These are phyloP conservation scores for Phyto melanocephala DNA, from an alignment of 2,888 invertebrate genomes.

Conservation along the genomic window DNA sequence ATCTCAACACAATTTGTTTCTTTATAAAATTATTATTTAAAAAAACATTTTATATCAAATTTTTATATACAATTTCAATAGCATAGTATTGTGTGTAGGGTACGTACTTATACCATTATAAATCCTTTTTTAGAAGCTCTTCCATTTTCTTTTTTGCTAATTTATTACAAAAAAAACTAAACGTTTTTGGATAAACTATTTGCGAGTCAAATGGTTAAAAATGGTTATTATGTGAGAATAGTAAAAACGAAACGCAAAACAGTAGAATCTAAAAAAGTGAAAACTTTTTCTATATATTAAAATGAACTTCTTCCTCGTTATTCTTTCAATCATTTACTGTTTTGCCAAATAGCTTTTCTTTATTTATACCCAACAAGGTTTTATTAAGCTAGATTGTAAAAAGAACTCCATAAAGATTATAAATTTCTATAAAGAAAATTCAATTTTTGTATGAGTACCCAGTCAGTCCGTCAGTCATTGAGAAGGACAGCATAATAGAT, in stretches of 20 bases:
- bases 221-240: neutral
- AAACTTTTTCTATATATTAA: neutral
- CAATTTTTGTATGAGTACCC: constrained; percentile 8
- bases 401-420: constrained; percentile 30
- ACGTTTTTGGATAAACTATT: constrained; percentile 22
- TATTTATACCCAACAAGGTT: neutral
- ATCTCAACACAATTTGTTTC: no score
- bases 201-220: neutral
- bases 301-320: neutral
- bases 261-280: neutral
- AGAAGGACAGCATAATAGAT: neutral
- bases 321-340: neutral
- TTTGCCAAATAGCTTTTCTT: neutral
- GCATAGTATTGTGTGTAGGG: constrained; percentile 10
- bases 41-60: no score
- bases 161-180: constrained; percentile 28
- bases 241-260: neutral
- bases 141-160: constrained; percentile 7
- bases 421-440: constrained; percentile 20
- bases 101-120: no score
- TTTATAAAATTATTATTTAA: no score
- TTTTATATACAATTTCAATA: no score
- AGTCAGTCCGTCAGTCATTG: constrained; percentile 2
- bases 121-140: neutral
- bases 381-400: neutral